A percentile compares a stretch with the other conserved stretches of the same genome.
phyloP scores from a whole-genome alignment of 2,888 invertebrate genomes.

The Cyclophora albipunctata region DNA sequence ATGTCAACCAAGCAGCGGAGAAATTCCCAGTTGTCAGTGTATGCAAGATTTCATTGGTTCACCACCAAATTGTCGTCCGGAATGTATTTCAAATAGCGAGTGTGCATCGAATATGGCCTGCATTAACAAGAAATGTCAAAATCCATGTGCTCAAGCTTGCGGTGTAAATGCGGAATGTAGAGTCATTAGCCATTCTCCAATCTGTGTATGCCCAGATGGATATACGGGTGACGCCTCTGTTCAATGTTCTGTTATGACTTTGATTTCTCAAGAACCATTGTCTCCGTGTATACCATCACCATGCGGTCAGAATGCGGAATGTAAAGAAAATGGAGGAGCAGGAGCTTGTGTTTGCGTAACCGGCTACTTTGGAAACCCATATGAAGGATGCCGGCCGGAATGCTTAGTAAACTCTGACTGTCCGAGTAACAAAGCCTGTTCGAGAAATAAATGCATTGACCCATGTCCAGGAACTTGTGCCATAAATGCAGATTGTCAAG shows the following conservation, averaged over 20 bases:
- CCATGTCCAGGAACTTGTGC: slow-evolving; percentile 88
- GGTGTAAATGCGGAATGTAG: slow-evolving; percentile 84
- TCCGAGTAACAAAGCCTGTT: slow-evolving; percentile 80
- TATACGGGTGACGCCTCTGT: slow-evolving; percentile 85
- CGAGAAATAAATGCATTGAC: slow-evolving; percentile 83
- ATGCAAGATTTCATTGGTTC: slow-evolving; percentile 79
- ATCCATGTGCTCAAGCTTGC: slow-evolving; percentile 85
- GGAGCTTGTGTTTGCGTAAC: slow-evolving; percentile 81
- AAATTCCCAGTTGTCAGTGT: slow-evolving; percentile 82
- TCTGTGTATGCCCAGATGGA: slow-evolving; percentile 81
- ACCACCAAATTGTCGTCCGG: slow-evolving; percentile 83
- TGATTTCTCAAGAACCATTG: slow-evolving; percentile 37
- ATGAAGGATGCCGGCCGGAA: slow-evolving; percentile 84
- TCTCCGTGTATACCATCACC: slow-evolving; percentile 78
- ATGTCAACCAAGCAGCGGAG: slow-evolving; percentile 73
- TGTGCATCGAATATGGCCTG: slow-evolving; percentile 81
- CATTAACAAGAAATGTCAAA: slow-evolving; percentile 83
- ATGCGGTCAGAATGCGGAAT: slow-evolving; percentile 79
- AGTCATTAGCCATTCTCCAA: slow-evolving; percentile 83
- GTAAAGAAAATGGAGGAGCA: slow-evolving; percentile 73
- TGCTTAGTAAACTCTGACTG: slow-evolving; percentile 84
- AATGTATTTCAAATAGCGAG: slow-evolving; percentile 83
- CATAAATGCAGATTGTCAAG: slow-evolving; percentile 83
- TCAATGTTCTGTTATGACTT: slow-evolving; percentile 65
- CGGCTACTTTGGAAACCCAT: slow-evolving; percentile 86